phyloP scores from a whole-genome alignment of 2,797 vertebrate genomes.

The Dipus sagitta region DNA sequence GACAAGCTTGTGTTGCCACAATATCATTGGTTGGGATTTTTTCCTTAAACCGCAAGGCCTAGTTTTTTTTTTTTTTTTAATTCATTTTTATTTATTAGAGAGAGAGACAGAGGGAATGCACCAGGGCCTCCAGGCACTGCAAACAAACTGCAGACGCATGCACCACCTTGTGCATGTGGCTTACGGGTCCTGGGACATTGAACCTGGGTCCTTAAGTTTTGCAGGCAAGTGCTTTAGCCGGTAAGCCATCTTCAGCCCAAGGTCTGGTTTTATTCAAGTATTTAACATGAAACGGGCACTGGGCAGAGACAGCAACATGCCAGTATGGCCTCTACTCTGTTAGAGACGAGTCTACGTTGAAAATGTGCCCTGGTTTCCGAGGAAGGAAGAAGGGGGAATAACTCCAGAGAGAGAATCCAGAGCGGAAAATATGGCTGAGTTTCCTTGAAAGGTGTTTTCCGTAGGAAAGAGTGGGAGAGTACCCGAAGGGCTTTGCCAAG shows the following conservation, averaged over 20 bases:
- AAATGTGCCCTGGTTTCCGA: not conserved
- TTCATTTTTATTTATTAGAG: too few species aligned
- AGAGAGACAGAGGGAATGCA: too few species aligned
- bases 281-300: not conserved
- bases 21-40: not conserved
- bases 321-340: not conserved
- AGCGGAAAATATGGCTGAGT: not conserved
- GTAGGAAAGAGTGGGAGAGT: not conserved
- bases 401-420: not conserved
- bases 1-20: not conserved
- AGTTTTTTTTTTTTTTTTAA: too few species aligned
- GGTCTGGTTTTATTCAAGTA: not conserved
- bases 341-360: not conserved
- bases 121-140: too few species aligned
- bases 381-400: not conserved
- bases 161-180: too few species aligned
- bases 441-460: not conserved
- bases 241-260: not conserved
- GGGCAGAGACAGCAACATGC: not conserved
- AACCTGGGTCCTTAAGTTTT: too few species aligned
- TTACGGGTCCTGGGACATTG: too few species aligned
- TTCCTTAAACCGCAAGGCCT: not conserved
- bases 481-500: not conserved
- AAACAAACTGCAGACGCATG: too few species aligned
- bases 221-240: too few species aligned